Percentiles rank a stretch among this genome's conserved stretches.
phyloP scores from a whole-genome alignment of 2,888 invertebrate genomes.

The Drosophila multiciliata region DNA sequence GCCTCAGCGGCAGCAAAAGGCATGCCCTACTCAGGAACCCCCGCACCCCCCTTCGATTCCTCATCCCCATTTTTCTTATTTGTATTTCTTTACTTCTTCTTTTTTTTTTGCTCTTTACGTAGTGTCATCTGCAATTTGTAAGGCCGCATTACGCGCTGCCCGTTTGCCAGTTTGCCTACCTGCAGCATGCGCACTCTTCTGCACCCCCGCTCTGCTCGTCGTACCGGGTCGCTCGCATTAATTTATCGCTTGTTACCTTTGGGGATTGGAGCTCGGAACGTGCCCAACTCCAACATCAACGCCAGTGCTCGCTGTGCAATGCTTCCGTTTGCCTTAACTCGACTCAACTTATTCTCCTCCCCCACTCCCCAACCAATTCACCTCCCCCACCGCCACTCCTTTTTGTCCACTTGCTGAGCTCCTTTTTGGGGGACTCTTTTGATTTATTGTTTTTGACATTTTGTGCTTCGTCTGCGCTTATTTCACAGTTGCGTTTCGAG shows the following conservation, averaged over 20 bases:
- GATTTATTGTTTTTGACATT: constrained; percentile 82
- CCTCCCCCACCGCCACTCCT: background rate
- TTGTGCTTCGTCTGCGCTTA: constrained; percentile 58
- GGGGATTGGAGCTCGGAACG: constrained; percentile 42
- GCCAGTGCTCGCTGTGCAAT: constrained; percentile 11
- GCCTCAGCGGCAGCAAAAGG: constrained; percentile 42
- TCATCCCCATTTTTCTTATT: background rate
- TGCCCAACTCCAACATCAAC: constrained; percentile 33
- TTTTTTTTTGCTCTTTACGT: constrained; percentile 26
- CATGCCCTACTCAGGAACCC: constrained; percentile 44
- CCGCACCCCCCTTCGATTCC: background rate
- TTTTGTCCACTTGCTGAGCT: constrained; percentile 24
- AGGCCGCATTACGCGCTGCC: constrained; percentile 49
- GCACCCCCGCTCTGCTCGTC: background rate
- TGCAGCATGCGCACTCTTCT: background rate
- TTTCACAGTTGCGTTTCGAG: constrained; percentile 69
- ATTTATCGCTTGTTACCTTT: constrained; percentile 57
- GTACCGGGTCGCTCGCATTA: constrained; percentile 31
- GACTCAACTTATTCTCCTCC: constrained; percentile 9
- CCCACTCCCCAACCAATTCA: background rate
- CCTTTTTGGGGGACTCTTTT: constrained; percentile 66
- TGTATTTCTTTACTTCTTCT: background rate
- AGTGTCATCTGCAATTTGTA: constrained; percentile 70
- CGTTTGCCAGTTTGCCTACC: constrained; percentile 2
- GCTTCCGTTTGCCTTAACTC: constrained; percentile 60